Evolutionary conservation across 2,797 vertebrate genomes (phyloP).

Genomic region (Anniella stebbinsi): DNA sequence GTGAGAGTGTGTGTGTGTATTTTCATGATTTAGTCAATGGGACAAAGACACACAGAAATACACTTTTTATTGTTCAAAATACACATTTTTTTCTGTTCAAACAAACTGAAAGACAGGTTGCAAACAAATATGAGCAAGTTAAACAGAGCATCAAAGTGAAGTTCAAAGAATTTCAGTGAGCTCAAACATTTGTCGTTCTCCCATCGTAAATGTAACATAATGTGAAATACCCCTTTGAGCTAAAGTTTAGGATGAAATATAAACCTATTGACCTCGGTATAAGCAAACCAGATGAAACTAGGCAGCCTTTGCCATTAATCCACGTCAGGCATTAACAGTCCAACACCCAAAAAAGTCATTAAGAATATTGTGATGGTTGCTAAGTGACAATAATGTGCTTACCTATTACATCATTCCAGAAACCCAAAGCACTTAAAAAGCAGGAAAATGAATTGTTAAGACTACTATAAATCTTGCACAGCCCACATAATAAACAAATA

Average conservation of each 20-base stretch:
- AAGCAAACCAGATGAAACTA: not conserved
- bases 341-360: not conserved
- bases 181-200: no score
- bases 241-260: slow-evolving; percentile 1
- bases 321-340: not conserved
- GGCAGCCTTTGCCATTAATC: not conserved
- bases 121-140: no score
- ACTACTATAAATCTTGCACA: slow-evolving; percentile 43
- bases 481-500: slow-evolving; percentile 39
- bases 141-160: no score
- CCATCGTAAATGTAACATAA: not conserved
- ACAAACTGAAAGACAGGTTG: no score
- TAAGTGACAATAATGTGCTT: slow-evolving; percentile 30
- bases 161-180: no score
- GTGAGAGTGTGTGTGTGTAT: no score
- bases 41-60: no score
- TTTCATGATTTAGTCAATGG: no score
- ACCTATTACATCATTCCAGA: slow-evolving; percentile 15
- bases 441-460: slow-evolving; percentile 17
- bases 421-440: slow-evolving; percentile 31
- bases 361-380: slow-evolving; percentile 17
- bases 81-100: no score
- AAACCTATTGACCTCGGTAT: not conserved
- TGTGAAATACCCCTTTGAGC: not conserved
- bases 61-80: not conserved